phyloP scores from a whole-genome alignment of 2,113 vertebrate genomes.

The Phoenicopterus ruber region DNA sequence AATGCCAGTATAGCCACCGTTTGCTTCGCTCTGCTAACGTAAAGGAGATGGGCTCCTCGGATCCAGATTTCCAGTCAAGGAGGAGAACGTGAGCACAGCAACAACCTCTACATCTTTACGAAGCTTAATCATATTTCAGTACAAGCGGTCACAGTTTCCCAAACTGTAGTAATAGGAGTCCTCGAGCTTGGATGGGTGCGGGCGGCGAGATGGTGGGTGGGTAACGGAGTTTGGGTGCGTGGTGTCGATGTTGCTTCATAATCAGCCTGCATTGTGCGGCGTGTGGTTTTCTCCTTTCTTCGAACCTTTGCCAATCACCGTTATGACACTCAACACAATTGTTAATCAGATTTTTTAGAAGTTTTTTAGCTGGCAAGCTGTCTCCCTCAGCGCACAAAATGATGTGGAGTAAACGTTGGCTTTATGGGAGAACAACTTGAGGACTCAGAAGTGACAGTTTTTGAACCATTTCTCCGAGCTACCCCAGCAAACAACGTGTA shows the following conservation, averaged over 20 bases:
- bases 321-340: background rate
- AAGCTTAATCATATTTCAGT: background rate
- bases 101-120: background rate
- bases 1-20: background rate
- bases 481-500: background rate
- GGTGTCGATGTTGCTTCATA: background rate
- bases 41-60: background rate
- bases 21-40: background rate
- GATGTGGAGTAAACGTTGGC: background rate
- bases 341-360: constrained; percentile 4
- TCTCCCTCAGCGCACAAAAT: background rate
- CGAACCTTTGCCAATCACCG: background rate
- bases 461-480: background rate
- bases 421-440: background rate
- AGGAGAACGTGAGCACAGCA: background rate
- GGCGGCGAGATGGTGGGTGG: background rate
- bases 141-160: background rate
- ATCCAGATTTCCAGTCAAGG: background rate
- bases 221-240: background rate
- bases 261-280: background rate
- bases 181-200: background rate
- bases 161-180: background rate
- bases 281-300: background rate
- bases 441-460: background rate
- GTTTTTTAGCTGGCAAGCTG: background rate